These are phyloP conservation scores for Cryptotermes secundus DNA, from an alignment of 1,140 invertebrate species.

Conservation along the genomic window DNA sequence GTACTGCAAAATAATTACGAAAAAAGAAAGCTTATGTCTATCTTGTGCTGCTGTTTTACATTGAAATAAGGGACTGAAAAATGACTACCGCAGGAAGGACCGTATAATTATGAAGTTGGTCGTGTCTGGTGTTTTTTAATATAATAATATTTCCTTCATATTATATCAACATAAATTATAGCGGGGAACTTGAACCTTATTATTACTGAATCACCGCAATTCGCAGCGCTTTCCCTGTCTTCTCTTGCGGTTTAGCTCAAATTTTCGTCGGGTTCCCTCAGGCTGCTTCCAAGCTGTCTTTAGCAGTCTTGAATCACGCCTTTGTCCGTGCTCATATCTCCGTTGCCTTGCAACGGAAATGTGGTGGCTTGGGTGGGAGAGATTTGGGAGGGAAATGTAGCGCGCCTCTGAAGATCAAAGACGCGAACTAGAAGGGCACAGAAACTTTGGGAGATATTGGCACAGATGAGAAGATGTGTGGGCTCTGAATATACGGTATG, in stretches of 20 bases:
- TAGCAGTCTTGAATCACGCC: not conserved
- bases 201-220: not conserved
- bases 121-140: not conserved
- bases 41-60: not conserved
- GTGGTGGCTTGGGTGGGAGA: no score
- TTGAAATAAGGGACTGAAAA: not conserved
- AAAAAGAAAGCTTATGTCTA: not conserved
- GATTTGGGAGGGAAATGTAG: no score
- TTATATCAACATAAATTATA: not conserved
- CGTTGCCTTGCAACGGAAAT: no score
- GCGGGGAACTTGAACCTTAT: not conserved
- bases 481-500: no score
- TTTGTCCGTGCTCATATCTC: not conserved
- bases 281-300: not conserved
- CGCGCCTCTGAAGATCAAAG: no score
- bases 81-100: not conserved
- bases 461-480: no score
- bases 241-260: not conserved
- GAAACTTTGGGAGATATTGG: no score
- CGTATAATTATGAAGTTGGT: not conserved
- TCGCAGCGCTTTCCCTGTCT: not conserved
- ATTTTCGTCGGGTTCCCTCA: not conserved
- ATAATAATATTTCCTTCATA: not conserved
- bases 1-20: no score
- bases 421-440: no score